A percentile compares a stretch with the other conserved stretches of the same genome.
These are phyloP conservation scores for Drosophila paulistorum DNA, from an alignment of 1,140 invertebrate genomes.

Conservation along the genomic window DNA sequence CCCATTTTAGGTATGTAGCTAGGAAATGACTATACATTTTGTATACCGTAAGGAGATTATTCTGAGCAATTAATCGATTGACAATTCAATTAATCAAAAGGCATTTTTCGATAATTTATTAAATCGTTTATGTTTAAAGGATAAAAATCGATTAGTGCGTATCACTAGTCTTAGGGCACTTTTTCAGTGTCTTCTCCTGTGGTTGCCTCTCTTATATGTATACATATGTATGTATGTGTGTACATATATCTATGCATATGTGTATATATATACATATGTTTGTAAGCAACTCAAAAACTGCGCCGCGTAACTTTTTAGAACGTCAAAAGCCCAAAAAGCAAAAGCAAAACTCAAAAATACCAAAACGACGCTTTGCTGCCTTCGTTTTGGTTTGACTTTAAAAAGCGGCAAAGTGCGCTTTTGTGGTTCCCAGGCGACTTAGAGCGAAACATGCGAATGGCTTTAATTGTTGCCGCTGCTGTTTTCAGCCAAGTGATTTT, in stretches of 20 bases:
- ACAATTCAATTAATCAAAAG: too few relatives aligned
- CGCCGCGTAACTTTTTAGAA: constrained; percentile 64
- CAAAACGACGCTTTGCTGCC: constrained; percentile 19
- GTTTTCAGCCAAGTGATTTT: constrained; percentile 71
- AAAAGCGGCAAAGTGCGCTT: constrained; percentile 56
- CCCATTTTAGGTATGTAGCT: too few relatives aligned
- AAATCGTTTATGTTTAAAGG: too few relatives aligned
- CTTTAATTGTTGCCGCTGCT: constrained; percentile 73
- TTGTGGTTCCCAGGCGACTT: constrained; percentile 78
- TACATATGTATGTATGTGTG: not conserved
- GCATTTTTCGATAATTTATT: too few relatives aligned
- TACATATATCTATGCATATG: not conserved
- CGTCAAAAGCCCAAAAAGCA: constrained; percentile 50
- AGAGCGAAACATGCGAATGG: constrained; percentile 72
- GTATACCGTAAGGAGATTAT: too few relatives aligned
- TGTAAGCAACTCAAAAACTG: constrained; percentile 27
- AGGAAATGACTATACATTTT: too few relatives aligned
- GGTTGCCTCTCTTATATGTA: constrained; percentile 9
- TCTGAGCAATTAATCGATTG: too few relatives aligned
- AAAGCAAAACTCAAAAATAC: constrained; percentile 32
- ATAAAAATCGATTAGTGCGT: too few relatives aligned
- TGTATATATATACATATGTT: not conserved
- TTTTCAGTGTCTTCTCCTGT: constrained; percentile 31
- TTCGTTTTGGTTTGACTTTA: constrained; percentile 7
- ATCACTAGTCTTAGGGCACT: not conserved